Evolutionary conservation across 2,888 invertebrate species (phyloP).

Genomic region (Nysson spinosus): DNA sequence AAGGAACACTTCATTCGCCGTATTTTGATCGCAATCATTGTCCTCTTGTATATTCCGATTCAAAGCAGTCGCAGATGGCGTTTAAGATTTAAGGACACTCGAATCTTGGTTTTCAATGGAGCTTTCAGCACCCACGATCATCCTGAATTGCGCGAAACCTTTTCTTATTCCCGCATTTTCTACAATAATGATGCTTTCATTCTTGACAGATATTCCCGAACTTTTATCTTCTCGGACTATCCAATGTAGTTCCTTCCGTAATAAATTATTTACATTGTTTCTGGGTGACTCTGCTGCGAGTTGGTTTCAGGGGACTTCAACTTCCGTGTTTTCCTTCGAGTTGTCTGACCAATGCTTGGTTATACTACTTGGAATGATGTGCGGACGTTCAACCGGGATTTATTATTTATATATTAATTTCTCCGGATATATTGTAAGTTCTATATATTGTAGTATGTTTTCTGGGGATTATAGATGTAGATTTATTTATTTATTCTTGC

Average conservation of each 20-base stretch:
- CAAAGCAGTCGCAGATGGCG: conserved; percentile 27
- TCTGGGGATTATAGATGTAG: too few species aligned
- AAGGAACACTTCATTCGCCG: background rate
- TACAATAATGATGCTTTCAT: conserved; percentile 30
- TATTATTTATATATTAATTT: too few species aligned
- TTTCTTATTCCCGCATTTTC: background rate
- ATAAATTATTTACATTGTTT: background rate
- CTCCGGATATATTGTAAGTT: too few species aligned
- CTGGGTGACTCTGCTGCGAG: too few species aligned
- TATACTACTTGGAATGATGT: too few species aligned
- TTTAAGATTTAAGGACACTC: conserved; percentile 36
- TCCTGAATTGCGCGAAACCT: conserved; percentile 11
- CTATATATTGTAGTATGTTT: too few species aligned
- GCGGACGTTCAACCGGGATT: too few species aligned
- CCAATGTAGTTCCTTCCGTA: background rate
- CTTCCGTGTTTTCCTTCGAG: too few species aligned
- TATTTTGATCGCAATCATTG: background rate
- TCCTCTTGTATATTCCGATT: conserved; percentile 21
- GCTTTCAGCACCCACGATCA: conserved; percentile 38
- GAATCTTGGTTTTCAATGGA: conserved; percentile 48
- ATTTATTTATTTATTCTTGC: too few species aligned
- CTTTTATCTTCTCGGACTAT: conserved; percentile 1
- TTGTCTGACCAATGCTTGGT: too few species aligned
- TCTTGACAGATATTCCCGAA: conserved; percentile 9
- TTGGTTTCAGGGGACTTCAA: too few species aligned